Evolutionary conservation across 2,113 vertebrate genomes (phyloP).

Genomic region (Ia io): DNA sequence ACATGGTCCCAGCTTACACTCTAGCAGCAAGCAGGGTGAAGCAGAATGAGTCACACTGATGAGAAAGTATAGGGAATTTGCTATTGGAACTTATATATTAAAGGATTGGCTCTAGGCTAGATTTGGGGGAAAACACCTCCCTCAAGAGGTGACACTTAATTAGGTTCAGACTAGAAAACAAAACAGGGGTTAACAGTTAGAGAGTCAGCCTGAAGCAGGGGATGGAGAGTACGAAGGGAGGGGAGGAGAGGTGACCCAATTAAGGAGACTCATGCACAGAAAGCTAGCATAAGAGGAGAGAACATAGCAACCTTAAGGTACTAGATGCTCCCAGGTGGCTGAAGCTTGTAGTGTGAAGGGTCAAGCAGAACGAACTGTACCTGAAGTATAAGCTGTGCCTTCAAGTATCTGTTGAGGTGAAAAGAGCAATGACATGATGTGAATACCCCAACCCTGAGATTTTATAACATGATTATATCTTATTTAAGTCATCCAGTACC

Average conservation of each 20-base stretch:
- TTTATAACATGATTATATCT: background rate
- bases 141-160: background rate
- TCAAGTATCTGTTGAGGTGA: background rate
- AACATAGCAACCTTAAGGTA: background rate
- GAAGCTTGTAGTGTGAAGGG: background rate
- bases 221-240: background rate
- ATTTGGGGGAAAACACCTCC: background rate
- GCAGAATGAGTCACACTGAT: background rate
- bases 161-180: background rate
- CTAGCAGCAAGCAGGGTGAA: background rate
- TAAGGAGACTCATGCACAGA: background rate
- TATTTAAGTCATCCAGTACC: slow-evolving; percentile 16
- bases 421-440: background rate
- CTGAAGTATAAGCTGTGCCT: background rate
- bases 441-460: background rate
- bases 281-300: background rate
- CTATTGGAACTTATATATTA: background rate
- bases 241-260: background rate
- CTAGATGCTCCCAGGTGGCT: background rate
- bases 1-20: background rate
- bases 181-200: background rate
- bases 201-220: background rate
- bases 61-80: background rate
- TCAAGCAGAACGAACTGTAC: background rate
- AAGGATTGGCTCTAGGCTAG: background rate